Percentiles rank a stretch among this genome's conserved stretches.
phyloP scores from a whole-genome alignment of 2,113 vertebrate genomes.

The Solenodon paradoxus region DNA sequence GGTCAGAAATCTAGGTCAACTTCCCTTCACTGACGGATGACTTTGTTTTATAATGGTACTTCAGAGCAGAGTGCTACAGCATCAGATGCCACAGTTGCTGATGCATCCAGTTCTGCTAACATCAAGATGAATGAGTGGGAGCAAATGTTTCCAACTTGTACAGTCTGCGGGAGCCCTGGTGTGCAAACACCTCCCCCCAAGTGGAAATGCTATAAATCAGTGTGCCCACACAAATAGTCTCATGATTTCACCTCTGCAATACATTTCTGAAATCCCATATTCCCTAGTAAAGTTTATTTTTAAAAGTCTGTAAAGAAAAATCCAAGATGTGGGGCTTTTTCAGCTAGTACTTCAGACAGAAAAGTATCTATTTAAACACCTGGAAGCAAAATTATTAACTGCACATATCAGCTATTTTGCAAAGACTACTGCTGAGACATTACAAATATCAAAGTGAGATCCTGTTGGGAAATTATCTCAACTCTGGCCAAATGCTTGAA shows the following conservation, averaged over 20 bases:
- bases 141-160: constrained; percentile 76
- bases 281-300: not conserved
- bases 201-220: not conserved
- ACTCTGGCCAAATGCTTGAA: not conserved
- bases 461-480: not conserved
- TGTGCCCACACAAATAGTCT: not conserved
- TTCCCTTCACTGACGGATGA: not conserved
- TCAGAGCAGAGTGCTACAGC: constrained; percentile 68
- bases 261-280: not conserved
- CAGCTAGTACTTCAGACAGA: not conserved
- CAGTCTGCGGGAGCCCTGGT: constrained; percentile 70
- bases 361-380: not conserved
- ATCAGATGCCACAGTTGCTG: not conserved
- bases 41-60: not conserved
- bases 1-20: not conserved
- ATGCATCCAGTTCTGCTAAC: constrained; percentile 64
- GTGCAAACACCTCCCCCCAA: not conserved
- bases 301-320: not conserved
- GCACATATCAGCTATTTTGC: not conserved
- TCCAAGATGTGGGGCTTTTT: not conserved
- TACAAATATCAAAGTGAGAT: not conserved
- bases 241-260: not conserved
- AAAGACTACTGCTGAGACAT: not conserved
- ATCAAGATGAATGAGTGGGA: constrained; percentile 67
- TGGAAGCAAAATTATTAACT: not conserved